Base-by-base conservation (phyloP, 2,797 vertebrate species). In the Adelosebastes latens region DNA sequence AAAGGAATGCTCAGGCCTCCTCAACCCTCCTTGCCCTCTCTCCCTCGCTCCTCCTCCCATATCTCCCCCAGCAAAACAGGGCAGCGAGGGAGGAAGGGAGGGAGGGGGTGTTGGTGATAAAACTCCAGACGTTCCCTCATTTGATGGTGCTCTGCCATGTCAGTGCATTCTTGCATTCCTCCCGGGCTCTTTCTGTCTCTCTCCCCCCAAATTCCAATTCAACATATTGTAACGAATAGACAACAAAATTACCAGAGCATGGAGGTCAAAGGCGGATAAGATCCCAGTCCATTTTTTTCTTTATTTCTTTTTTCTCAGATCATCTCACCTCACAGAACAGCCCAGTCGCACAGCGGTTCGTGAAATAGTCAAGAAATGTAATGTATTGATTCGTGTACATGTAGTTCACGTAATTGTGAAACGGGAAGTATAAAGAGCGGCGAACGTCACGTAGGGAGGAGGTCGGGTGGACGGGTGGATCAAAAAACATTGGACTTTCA, bases 81-180 rank as follows among this genome's bases (percentile, higher is more conserved):
- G 89, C 66, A 85, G 85, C n/a, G 46, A 76, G 86, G 81, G 79
- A 84, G 84, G 79, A 70, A 84, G 79, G 59, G 52, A 62, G 65
- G 72, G 68, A 31, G 71, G 93, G 96, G 91, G 94, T 94, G 94
- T 94, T 85, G 93, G 96, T 97, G 97, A 98, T 98, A 98, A 98
- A 97, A 98, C 95, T 96, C 97, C 97, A 98, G 97, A 98, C 97
- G 81, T 96, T 97, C 96, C 87, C 97, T 98, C 96, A 97, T 97
- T 97, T 97, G 97, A 97, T 97, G 97, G 96, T 96, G 94, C 93
- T 92, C 94, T 95, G 96, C 97, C 96, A 96, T 97, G 95, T 96
- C 94, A 93, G 96, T 96, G 96, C 96, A 96, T 97, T 97, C 96
- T 97, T 97, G 95, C 89, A 91, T 91, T 92, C 89, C 88, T 90